Conservation (phyloP, 1,140 invertebrate species). For the Drosophila sechellia region DNA sequence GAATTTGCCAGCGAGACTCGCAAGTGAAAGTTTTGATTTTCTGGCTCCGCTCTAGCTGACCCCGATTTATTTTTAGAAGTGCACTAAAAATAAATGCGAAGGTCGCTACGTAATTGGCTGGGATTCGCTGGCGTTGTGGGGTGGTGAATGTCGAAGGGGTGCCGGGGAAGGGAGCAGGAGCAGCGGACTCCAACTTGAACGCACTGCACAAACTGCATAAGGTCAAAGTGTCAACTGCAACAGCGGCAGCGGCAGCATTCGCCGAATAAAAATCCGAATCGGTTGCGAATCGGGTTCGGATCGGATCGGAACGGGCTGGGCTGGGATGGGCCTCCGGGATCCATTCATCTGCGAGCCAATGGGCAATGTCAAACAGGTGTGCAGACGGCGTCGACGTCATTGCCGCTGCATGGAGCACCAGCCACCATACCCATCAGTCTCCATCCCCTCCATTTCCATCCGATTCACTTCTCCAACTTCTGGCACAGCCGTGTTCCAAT, state of each 20-base stretch:
- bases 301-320: neutral
- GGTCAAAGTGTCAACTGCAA: constrained; percentile 72
- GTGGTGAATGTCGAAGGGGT: neutral
- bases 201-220: constrained; percentile 50
- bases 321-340: neutral
- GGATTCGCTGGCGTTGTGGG: neutral
- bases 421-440: neutral
- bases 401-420: constrained; percentile 44
- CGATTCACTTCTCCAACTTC: too few species aligned
- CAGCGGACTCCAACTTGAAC: constrained; percentile 15
- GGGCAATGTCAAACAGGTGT: constrained; percentile 59
- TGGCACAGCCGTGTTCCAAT: too few species aligned
- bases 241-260: neutral
- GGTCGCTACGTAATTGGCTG: constrained; percentile 66
- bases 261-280: neutral
- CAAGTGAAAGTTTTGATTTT: constrained; percentile 2
- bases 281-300: constrained; percentile 4
- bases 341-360: constrained; percentile 28
- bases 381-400: constrained; percentile 54
- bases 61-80: constrained; percentile 78
- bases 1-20: neutral
- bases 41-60: constrained; percentile 52
- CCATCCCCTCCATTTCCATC: neutral
- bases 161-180: neutral
- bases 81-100: constrained; percentile 81